phyloP scores from a whole-genome alignment of 2,888 invertebrate genomes.

The Eurytoma adleriae region DNA sequence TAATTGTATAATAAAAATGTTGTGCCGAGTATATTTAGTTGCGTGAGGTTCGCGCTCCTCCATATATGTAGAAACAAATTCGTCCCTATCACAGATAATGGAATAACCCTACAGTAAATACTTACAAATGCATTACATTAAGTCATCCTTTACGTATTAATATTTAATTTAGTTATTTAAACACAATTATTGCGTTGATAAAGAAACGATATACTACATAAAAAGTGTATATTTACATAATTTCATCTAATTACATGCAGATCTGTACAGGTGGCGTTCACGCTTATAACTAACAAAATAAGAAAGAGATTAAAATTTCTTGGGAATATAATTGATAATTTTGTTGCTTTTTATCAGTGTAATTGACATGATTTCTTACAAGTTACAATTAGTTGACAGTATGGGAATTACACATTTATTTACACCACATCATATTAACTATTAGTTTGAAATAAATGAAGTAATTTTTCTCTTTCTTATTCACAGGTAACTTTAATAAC shows the following conservation, averaged over 20 bases:
- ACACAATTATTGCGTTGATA: not conserved
- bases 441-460: too few relatives aligned
- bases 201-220: conserved; percentile 12
- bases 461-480: too few relatives aligned
- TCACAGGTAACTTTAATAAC: too few relatives aligned
- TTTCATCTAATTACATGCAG: conserved; percentile 18
- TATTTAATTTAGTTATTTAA: not conserved
- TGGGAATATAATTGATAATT: too few relatives aligned
- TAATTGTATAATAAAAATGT: conserved; percentile 30
- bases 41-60: conserved; percentile 28
- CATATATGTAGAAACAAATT: conserved; percentile 16
- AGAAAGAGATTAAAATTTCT: too few relatives aligned
- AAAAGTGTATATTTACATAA: conserved; percentile 35
- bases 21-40: conserved; percentile 35
- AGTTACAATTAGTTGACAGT: too few relatives aligned
- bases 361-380: too few relatives aligned
- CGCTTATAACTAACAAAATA: too few relatives aligned
- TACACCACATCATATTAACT: too few relatives aligned
- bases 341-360: too few relatives aligned
- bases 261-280: not conserved
- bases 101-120: conserved; percentile 41
- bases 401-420: too few relatives aligned
- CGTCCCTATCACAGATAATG: conserved; percentile 27
- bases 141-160: conserved; percentile 9
- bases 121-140: conserved; percentile 32